phyloP scores from a whole-genome alignment of 2,888 invertebrate genomes.

The Tiliacea citrago region DNA sequence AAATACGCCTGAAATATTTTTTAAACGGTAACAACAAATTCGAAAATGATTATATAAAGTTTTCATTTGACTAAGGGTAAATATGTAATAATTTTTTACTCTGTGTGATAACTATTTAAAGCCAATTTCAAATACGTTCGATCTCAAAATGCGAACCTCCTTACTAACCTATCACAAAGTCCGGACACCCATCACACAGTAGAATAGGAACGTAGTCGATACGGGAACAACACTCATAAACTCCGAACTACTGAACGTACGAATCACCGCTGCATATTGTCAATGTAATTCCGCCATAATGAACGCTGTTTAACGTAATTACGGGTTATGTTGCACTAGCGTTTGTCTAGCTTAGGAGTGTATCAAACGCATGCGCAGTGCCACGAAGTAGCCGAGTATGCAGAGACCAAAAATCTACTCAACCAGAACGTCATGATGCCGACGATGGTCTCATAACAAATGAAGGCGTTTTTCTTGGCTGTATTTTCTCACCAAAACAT shows the following conservation, averaged over 20 bases:
- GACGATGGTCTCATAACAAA: not conserved
- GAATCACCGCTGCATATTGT: conserved; percentile 86
- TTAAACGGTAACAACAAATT: not conserved
- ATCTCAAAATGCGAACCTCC: conserved; percentile 1
- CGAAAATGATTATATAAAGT: not conserved
- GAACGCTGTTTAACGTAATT: conserved; percentile 59
- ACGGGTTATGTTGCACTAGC: not conserved
- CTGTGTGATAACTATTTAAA: conserved; percentile 47
- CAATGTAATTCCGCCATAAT: conserved; percentile 77
- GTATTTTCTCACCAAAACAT: not conserved
- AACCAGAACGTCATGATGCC: not conserved
- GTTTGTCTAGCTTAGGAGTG: not conserved
- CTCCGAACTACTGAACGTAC: conserved; percentile 84
- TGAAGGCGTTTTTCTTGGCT: not conserved
- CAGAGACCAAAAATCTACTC: not conserved
- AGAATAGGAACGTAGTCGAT: conserved; percentile 70
- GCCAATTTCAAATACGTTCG: conserved; percentile 48
- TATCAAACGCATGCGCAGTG: not conserved
- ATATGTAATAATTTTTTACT: not conserved
- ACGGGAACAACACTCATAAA: conserved; percentile 82
- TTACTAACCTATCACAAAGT: conserved; percentile 40
- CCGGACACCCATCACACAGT: conserved; percentile 75
- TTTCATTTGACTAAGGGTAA: conserved; percentile 5
- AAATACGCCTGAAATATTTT: not conserved
- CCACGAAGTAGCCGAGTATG: not conserved